Evolutionary conservation across 2,797 vertebrate species (phyloP).

Genomic region (Liasis olivaceus): DNA sequence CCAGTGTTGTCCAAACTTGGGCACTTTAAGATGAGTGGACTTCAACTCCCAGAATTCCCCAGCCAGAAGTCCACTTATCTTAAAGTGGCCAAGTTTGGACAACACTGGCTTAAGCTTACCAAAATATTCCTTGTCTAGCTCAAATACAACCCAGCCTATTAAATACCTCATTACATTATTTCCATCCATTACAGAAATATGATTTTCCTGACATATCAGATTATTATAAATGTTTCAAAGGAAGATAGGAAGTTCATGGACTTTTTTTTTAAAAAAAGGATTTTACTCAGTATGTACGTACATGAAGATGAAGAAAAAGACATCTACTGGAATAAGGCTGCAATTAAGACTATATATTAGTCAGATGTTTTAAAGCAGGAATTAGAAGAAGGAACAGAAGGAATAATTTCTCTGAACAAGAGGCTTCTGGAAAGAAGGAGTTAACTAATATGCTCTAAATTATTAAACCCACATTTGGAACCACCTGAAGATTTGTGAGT

Average conservation of each 20-base stretch:
- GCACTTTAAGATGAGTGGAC: no score
- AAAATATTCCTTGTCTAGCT: constrained; percentile 39
- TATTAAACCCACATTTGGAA: not conserved
- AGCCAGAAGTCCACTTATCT: no score
- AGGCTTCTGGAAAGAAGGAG: not conserved
- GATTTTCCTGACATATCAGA: constrained; percentile 47
- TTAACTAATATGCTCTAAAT: not conserved
- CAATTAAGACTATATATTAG: not conserved
- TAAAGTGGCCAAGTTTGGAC: no score
- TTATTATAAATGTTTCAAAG: constrained; percentile 41
- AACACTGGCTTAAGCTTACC: constrained; percentile 32
- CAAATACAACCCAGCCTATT: constrained; percentile 26
- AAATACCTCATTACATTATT: constrained; percentile 52
- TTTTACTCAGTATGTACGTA: constrained; percentile 7
- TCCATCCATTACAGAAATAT: constrained; percentile 36
- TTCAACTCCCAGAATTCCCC: no score
- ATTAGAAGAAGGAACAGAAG: not conserved
- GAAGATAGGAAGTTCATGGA: constrained; percentile 10
- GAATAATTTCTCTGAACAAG: not conserved
- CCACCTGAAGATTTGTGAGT: not conserved
- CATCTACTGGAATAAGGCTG: not conserved
- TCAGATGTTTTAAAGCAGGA: not conserved
- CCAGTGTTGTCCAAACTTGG: no score
- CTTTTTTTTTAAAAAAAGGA: not conserved
- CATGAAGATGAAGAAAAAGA: not conserved